Evolutionary conservation across 1,140 invertebrate genomes (phyloP).

Genomic region (Arion vulgaris): DNA sequence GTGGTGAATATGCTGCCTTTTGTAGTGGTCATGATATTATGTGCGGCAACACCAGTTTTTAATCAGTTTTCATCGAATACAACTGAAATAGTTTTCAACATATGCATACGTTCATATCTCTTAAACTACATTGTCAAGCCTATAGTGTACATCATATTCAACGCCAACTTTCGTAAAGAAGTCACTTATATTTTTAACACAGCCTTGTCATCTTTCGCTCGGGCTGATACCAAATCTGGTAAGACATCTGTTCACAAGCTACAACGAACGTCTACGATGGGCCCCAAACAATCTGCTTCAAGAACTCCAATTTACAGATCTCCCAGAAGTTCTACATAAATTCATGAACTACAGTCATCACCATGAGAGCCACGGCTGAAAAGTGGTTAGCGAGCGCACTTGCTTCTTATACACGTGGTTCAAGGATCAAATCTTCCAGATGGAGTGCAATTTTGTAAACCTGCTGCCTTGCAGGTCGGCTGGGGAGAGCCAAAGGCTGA

Average conservation of each 20-base stretch:
- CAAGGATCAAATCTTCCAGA: too few species aligned
- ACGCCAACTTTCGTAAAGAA: conserved; percentile 36
- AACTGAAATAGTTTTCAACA: conserved; percentile 22
- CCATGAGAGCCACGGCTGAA: too few species aligned
- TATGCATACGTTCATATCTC: conserved; percentile 33
- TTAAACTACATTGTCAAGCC: conserved; percentile 37
- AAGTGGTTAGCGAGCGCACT: too few species aligned
- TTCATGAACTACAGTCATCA: neutral
- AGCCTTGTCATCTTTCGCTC: neutral
- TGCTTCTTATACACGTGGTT: too few species aligned
- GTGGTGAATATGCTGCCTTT: conserved; percentile 33
- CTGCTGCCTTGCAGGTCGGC: too few species aligned
- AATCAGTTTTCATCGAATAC: conserved; percentile 27
- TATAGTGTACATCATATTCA: conserved; percentile 29
- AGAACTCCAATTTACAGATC: conserved; percentile 25
- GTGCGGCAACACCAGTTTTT: conserved; percentile 26
- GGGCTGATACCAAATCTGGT: neutral
- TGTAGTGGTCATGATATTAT: conserved; percentile 31
- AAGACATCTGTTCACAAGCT: neutral
- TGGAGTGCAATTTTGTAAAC: too few species aligned
- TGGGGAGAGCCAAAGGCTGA: too few species aligned
- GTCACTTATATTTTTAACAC: conserved; percentile 28
- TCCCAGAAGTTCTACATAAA: conserved; percentile 1
- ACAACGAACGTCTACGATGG: neutral
- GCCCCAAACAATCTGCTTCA: neutral